Evolutionary conservation across 2,888 invertebrate species (phyloP).

Genomic region (Unio delphinus): DNA sequence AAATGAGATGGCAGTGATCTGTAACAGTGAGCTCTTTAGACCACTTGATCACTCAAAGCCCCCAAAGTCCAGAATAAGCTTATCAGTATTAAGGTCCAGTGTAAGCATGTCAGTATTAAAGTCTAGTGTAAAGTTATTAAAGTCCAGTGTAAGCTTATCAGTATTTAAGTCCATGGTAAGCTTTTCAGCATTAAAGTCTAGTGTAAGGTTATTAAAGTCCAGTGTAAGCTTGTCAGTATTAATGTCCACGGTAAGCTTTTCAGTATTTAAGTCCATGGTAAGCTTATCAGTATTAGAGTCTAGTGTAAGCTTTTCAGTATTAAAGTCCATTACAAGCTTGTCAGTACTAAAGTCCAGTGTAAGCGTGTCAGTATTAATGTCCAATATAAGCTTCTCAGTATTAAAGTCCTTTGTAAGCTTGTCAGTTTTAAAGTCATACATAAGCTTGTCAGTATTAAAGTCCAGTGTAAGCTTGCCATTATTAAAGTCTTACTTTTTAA

Average conservation of each 20-base stretch:
- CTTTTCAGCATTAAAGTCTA: neutral
- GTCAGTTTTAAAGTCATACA: constrained; percentile 30
- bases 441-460: constrained; percentile 26
- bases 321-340: too few species aligned
- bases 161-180: constrained; percentile 40
- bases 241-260: constrained; percentile 41
- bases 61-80: too few species aligned
- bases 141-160: constrained; percentile 43
- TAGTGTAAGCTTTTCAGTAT: too few species aligned
- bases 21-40: too few species aligned
- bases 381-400: constrained; percentile 36
- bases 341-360: constrained; percentile 35
- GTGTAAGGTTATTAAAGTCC: constrained; percentile 17
- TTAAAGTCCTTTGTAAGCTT: constrained; percentile 42
- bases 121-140: constrained; percentile 38
- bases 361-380: constrained; percentile 20
- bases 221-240: constrained; percentile 28
- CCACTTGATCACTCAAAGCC: too few species aligned
- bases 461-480: constrained; percentile 35
- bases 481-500: neutral
- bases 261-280: constrained; percentile 36
- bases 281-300: constrained; percentile 6
- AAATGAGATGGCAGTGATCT: constrained; percentile 4
- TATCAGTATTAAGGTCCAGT: constrained; percentile 25
- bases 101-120: constrained; percentile 30